Evolutionary conservation across 2,888 invertebrate species (phyloP).

Genomic region (Argyra leucocephala): DNA sequence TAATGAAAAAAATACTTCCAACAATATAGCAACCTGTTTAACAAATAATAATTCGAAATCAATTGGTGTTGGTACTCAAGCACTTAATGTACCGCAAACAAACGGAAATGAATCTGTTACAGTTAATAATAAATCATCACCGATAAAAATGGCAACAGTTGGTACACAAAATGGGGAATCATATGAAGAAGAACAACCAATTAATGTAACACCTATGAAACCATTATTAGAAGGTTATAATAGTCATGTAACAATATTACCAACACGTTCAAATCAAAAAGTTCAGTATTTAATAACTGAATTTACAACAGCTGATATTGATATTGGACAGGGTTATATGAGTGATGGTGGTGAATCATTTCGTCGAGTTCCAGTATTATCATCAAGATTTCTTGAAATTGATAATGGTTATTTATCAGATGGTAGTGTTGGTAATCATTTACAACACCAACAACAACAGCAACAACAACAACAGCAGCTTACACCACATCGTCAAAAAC

Average conservation of each 20-base stretch:
- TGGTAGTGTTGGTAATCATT: constrained; percentile 44
- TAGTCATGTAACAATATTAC: constrained; percentile 54
- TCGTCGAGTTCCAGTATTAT: constrained; percentile 33
- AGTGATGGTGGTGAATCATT: constrained; percentile 84
- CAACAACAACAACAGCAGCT: neutral
- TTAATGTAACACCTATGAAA: constrained; percentile 64
- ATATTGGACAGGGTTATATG: constrained; percentile 65
- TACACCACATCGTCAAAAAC: constrained; percentile 34
- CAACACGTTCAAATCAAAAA: constrained; percentile 44
- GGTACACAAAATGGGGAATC: neutral
- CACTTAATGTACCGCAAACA: constrained; percentile 31
- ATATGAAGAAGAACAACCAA: constrained; percentile 23
- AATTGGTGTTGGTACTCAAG: neutral
- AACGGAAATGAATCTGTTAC: constrained; percentile 43
- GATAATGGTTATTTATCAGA: constrained; percentile 86
- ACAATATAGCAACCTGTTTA: constrained; percentile 30
- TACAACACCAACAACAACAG: constrained; percentile 27
- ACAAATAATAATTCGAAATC: neutral
- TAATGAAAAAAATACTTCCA: neutral
- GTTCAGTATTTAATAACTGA: constrained; percentile 43
- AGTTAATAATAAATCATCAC: constrained; percentile 23
- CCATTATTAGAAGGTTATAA: constrained; percentile 67
- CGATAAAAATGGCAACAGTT: constrained; percentile 13
- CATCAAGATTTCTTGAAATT: constrained; percentile 51
- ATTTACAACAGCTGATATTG: constrained; percentile 50